Base-by-base conservation (phyloP, 1,140 invertebrate genomes). In the Callitettix versicolor region DNA sequence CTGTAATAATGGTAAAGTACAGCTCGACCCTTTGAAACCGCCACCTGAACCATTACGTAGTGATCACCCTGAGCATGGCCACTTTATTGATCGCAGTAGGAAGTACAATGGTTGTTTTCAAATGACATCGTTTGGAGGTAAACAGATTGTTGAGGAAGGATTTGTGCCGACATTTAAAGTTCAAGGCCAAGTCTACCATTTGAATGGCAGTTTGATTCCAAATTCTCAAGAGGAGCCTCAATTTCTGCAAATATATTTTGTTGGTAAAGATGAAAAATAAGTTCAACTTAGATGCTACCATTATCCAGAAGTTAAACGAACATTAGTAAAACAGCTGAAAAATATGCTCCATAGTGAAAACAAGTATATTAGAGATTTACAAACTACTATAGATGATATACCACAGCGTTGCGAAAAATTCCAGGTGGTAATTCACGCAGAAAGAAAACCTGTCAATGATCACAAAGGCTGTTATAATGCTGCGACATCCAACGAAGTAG, bases 141-240 rank as follows among this genome's bases (percentile, higher is more conserved):
- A 63, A 54, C 58, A 63, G 56, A 53, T 53, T 11, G 30, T 49
- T 43, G 55, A 58, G 63, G 52, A 58, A 53, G 62, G 63, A 61
- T 67, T 66, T 60, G 63, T 64, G 59, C 61, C 68, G 43, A 69
- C 66, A 55, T 74, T 72, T 59, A 71, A 71, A 64, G 67, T 75
- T 38, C 68, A 75, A 67, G 71, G 74, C 22, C 69, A 74, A 59
- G 62, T 73, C n/a, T 76, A 75, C 60, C 71, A 73, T 61, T 30
- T 30, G 56, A 53, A 67, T 46, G 70, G 64, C n/a, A 66, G 64
- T 62, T 44, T 73, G 48, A 41, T 68, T 33, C 68, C 68, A 59
- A 48, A 48, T 7, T 38, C 55, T 47, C 30, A 64, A 60, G 60
- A 62, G 15, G 24, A 67, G 51, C 57, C 58, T 36, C 65, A 69